phyloP scores from a whole-genome alignment of 2,888 invertebrate genomes.

The Unio delphinus region DNA sequence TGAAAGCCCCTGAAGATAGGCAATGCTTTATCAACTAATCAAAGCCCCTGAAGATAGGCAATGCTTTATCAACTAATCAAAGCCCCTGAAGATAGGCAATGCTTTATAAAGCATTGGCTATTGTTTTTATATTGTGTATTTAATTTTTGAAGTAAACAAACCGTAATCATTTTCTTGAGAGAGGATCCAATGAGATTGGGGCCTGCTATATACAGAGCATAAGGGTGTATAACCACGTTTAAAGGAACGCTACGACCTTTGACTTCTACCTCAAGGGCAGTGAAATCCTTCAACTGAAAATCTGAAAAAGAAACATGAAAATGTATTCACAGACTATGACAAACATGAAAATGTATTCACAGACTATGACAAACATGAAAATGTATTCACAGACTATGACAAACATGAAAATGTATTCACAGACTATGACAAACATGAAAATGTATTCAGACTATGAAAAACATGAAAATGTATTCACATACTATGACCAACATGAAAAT shows the following conservation, averaged over 20 bases:
- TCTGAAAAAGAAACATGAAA: slow-evolving; percentile 28
- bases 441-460: no score
- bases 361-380: no score
- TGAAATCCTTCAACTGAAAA: slow-evolving; percentile 52
- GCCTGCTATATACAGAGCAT: slow-evolving; percentile 66
- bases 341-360: no score
- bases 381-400: no score
- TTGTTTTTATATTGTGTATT: not conserved
- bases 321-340: no score
- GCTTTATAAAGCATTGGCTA: not conserved
- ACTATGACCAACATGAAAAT: no score
- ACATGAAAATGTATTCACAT: no score
- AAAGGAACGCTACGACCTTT: slow-evolving; percentile 67
- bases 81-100: not conserved
- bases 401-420: no score
- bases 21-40: no score
- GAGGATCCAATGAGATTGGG: slow-evolving; percentile 61
- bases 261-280: slow-evolving; percentile 66
- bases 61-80: no score
- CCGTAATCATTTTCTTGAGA: slow-evolving; percentile 64
- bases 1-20: not conserved
- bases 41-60: not conserved
- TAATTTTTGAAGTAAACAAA: slow-evolving; percentile 32
- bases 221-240: slow-evolving; percentile 67
- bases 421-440: no score